Evolutionary conservation across 2,797 vertebrate genomes (phyloP).

Genomic region (Squalus acanthias): DNA sequence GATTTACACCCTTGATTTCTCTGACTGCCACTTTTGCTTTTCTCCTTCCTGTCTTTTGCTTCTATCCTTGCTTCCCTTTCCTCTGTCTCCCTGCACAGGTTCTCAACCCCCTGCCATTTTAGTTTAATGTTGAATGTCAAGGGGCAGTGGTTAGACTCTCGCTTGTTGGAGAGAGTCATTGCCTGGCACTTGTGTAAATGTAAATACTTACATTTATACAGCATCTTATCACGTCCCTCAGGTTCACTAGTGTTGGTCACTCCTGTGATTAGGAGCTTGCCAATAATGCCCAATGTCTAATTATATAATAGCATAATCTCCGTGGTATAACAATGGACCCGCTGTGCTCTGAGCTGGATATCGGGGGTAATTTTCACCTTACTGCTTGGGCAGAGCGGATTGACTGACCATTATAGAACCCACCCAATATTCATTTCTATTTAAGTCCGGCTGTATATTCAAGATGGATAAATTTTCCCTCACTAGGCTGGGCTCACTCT

Average conservation of each 20-base stretch:
- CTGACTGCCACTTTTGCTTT: too few species aligned
- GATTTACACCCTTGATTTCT: too few species aligned
- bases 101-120: too few species aligned
- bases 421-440: background rate
- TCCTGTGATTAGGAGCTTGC: too few species aligned
- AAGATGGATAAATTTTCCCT: background rate
- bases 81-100: too few species aligned
- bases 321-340: background rate
- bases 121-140: too few species aligned
- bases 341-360: background rate
- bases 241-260: background rate
- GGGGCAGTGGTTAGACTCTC: too few species aligned
- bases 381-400: background rate
- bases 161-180: too few species aligned
- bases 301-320: background rate
- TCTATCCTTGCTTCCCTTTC: too few species aligned
- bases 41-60: too few species aligned
- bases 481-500: background rate
- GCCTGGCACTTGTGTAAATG: too few species aligned
- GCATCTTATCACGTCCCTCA: background rate
- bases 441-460: background rate
- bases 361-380: background rate
- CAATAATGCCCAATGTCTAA: background rate
- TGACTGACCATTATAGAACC: background rate
- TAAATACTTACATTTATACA: background rate